Conservation (phyloP, 2,113 vertebrate species). For the Pelecanoides urinatrix region DNA sequence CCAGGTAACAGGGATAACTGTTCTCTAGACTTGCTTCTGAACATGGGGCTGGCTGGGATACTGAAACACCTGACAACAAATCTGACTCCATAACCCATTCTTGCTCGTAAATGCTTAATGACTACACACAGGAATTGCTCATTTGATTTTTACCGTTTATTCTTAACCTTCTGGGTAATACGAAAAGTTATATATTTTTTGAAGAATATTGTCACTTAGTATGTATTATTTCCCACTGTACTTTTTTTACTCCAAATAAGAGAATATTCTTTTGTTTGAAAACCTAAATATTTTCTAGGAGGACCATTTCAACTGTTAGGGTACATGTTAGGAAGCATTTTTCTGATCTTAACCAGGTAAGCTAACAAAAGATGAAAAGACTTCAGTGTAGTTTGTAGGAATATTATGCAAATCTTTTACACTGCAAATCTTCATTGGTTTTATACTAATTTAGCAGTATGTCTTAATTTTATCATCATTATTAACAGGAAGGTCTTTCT, state of each 20-base stretch:
- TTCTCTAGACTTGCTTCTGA: neutral
- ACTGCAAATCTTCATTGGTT: neutral
- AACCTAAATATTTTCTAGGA: neutral
- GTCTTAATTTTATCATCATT: neutral
- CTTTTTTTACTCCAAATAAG: neutral
- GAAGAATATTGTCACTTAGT: neutral
- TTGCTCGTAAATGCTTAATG: neutral
- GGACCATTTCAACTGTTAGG: neutral
- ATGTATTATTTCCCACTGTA: neutral
- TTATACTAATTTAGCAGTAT: neutral
- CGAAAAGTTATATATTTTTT: neutral
- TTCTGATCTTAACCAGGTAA: neutral
- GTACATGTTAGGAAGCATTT: neutral
- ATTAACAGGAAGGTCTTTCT: neutral
- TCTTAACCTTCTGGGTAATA: neutral
- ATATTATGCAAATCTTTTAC: neutral
- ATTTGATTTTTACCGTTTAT: neutral
- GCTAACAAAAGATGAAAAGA: neutral
- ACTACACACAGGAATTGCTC: neutral
- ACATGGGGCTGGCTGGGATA: neutral
- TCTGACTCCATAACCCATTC: neutral
- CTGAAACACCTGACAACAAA: neutral
- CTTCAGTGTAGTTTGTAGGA: neutral
- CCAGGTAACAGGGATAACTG: neutral
- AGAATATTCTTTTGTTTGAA: neutral